phyloP scores from a whole-genome alignment of 2,113 vertebrate genomes.

The human region GRCh38 chr13:93635501-93636000 shows the following conservation, averaged over 20 bases:
- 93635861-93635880: not conserved
- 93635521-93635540: not conserved
- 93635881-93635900: not conserved
- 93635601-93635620: not conserved
- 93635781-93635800: not conserved
- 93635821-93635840: not conserved
- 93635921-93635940: not conserved
- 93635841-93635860: not conserved
- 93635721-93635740: conserved; percentile 10
- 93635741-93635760: not conserved
- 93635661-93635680: not conserved
- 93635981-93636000: not conserved
- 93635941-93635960: not conserved
- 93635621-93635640: not conserved
- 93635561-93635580: accelerated
- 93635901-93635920: accelerated
- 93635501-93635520: not conserved
- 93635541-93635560: not conserved
- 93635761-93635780: not conserved
- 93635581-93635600: not conserved
- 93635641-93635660: not conserved
- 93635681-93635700: conserved; percentile 11
- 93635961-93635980: not conserved
- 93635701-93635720: not conserved
- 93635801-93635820: not conserved